These are phyloP conservation scores for Fregata magnificens DNA, from an alignment of 2,113 vertebrate genomes.

Conservation along the genomic window DNA sequence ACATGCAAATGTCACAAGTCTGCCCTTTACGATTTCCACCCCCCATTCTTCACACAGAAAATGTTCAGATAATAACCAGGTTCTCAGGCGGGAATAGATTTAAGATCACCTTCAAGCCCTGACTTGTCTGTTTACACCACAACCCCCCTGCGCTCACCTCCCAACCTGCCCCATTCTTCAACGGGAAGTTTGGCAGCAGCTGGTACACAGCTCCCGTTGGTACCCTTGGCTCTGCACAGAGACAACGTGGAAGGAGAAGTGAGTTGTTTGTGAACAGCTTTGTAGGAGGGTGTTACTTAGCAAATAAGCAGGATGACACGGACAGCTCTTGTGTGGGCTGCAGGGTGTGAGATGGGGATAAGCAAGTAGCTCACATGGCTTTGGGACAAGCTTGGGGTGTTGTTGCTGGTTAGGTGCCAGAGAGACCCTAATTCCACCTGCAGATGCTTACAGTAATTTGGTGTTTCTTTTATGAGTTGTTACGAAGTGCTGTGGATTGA, in stretches of 20 bases:
- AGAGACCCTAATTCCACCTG: not conserved
- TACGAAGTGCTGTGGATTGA: not conserved
- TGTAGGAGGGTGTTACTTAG: constrained; percentile 42
- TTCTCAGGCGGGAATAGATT: not conserved
- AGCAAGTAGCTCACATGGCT: not conserved
- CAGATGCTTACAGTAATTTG: not conserved
- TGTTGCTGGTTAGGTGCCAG: not conserved
- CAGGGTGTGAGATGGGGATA: constrained; percentile 8
- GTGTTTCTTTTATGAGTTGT: not conserved
- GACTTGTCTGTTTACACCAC: not conserved
- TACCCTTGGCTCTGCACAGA: not conserved
- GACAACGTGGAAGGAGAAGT: not conserved
- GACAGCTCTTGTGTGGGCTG: constrained; percentile 33
- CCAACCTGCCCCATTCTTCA: not conserved
- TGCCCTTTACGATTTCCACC: not conserved
- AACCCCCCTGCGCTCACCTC: not conserved
- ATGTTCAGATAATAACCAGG: not conserved
- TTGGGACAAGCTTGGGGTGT: not conserved
- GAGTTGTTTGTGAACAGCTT: not conserved
- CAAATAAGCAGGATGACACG: not conserved
- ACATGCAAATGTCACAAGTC: not conserved
- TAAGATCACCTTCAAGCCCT: not conserved
- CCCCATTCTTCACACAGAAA: not conserved
- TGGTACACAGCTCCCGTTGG: accelerated
- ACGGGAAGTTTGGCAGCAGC: not conserved